Conservation (phyloP, 2,113 vertebrate genomes). For the Tichodroma muraria region DNA sequence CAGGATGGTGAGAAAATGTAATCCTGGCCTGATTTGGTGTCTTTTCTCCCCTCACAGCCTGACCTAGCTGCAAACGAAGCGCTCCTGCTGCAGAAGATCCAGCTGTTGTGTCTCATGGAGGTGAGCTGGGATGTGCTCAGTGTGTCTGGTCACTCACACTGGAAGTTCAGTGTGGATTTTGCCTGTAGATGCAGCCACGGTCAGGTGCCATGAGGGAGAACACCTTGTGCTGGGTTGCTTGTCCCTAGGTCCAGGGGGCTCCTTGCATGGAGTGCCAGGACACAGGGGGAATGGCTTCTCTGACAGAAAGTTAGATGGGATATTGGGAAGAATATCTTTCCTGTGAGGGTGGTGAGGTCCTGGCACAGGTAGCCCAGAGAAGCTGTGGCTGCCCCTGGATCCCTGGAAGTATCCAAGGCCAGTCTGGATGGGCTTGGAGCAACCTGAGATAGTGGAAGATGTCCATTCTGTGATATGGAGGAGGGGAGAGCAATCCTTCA, state of each 20-base stretch:
- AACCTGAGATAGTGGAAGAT: accelerated
- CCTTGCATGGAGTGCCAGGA: too few species aligned
- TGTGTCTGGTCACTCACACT: accelerated
- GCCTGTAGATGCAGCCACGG: not conserved
- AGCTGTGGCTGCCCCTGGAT: not conserved
- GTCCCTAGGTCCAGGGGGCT: not conserved
- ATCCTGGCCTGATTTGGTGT: not conserved
- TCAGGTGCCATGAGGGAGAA: not conserved
- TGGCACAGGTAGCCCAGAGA: not conserved
- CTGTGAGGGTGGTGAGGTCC: not conserved
- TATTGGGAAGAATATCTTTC: not conserved
- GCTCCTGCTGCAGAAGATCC: constrained; percentile 94
- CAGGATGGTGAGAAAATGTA: accelerated
- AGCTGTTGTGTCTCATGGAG: constrained; percentile 97
- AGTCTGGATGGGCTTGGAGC: not conserved
- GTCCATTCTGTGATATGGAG: not conserved
- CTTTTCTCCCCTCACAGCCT: constrained; percentile 69
- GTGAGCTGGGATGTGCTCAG: constrained; percentile 46
- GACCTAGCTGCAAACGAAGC: constrained; percentile 90
- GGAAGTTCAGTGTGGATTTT: not conserved
- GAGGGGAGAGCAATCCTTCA: not conserved
- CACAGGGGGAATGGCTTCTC: not conserved
- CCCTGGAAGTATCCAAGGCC: not conserved
- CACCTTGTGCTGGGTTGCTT: not conserved
- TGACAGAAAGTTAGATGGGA: not conserved